Base-by-base conservation (phyloP, 2,113 vertebrate species). In the Chamaea fasciata region DNA sequence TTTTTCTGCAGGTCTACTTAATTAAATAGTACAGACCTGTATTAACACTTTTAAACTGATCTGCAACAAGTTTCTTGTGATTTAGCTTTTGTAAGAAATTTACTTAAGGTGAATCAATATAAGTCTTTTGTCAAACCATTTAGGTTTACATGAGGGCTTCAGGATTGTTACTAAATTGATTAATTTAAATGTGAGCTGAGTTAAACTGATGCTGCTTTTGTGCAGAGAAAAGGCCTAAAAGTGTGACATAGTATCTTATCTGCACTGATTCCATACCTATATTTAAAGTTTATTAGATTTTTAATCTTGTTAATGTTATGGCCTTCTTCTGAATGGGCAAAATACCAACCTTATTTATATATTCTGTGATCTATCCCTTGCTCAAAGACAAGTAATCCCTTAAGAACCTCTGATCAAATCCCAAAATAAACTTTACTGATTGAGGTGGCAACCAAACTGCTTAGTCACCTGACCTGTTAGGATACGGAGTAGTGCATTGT, bases 21-120 rank as follows among this genome's bases (percentile, higher is more conserved):
- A 92, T 83, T 83, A 71, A 92, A 52, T 14, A 83, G 31, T 39
- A 55, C 18, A 87, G 24, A 84, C 11, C 11, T 12, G 2, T 3
- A 13, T 44, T 22, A 84, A 37, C 28, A 60, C 22, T 87, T 67
- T 59, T 30, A 80, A 85, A 42, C 41, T 50, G 55, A 19, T 17
- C 49, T 85, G 82, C 78, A 91, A 71, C 16, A 82, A 52, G 24
- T 78, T 85, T 71, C 65, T 87, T 83, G 49, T 76, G 53, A 91
- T 87, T 75, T 57, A 85, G 70, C 49, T 85, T 85, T 87, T 94
- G n/a, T 77, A 78, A 81, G 53, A 87, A 91, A 83, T 62, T 65
- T 87, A 30, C 53, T 90, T 64, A 68, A 89, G 62, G 62, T 78
- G 87, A 94, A 85, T 95, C 95, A 90, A 87, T 93, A 79, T 3